Evolutionary conservation across 1,140 invertebrate species (phyloP).

Genomic region (Pogonus chalceus): DNA sequence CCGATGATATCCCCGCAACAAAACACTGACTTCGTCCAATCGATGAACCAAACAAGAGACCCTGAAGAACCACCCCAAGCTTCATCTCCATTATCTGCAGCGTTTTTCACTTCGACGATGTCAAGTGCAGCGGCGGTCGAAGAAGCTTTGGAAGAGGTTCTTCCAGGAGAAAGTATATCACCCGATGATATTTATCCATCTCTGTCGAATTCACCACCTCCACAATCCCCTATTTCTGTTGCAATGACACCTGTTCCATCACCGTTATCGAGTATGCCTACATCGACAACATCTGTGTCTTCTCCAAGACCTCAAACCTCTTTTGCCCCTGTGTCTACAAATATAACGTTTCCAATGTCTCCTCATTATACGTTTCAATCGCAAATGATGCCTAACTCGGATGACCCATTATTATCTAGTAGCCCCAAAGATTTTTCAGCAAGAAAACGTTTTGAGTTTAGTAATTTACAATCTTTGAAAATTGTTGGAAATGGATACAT

Average conservation of each 20-base stretch:
- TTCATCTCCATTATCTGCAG: slow-evolving; percentile 62
- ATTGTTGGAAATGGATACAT: slow-evolving; percentile 50
- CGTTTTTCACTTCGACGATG: slow-evolving; percentile 77
- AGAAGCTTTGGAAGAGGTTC: slow-evolving; percentile 67
- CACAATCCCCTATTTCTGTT: slow-evolving; percentile 46
- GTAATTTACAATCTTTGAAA: slow-evolving; percentile 45
- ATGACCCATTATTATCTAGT: slow-evolving; percentile 70
- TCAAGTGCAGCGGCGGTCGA: slow-evolving; percentile 74
- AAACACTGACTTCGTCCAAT: slow-evolving; percentile 35
- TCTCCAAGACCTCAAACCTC: slow-evolving; percentile 42
- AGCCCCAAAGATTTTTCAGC: slow-evolving; percentile 67
- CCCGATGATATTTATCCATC: slow-evolving; percentile 49
- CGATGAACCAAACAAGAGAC: slow-evolving; percentile 38
- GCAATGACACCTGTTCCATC: slow-evolving; percentile 46
- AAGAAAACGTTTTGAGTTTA: slow-evolving; percentile 50
- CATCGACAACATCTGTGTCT: slow-evolving; percentile 38
- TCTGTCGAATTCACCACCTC: slow-evolving; percentile 51
- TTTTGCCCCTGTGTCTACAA: slow-evolving; percentile 29
- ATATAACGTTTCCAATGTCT: slow-evolving; percentile 38
- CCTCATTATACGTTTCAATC: slow-evolving; percentile 49
- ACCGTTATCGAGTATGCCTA: slow-evolving; percentile 43
- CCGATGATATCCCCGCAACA: slow-evolving; percentile 36
- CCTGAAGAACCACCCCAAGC: slow-evolving; percentile 50
- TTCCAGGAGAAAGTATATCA: slow-evolving; percentile 60
- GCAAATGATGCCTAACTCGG: slow-evolving; percentile 76